Percentiles rank a stretch among this genome's conserved stretches.
Evolutionary conservation across 2,113 vertebrate species (phyloP).

Genomic region (Coptodon rendalli): DNA sequence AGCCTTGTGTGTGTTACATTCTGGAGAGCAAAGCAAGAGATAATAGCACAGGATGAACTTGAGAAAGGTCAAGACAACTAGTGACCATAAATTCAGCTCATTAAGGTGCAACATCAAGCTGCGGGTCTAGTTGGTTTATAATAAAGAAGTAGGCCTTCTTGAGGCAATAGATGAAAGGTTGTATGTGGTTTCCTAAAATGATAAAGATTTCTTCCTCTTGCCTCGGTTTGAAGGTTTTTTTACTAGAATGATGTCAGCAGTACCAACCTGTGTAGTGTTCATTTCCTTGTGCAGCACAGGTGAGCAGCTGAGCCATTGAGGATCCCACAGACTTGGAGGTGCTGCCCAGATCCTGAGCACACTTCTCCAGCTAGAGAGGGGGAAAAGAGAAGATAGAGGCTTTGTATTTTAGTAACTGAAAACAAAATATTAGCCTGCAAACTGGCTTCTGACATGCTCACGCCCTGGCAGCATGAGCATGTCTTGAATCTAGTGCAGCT

Average conservation of each 20-base stretch:
- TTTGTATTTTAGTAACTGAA: neutral
- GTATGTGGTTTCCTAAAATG: neutral
- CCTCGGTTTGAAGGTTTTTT: neutral
- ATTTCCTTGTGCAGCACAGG: conserved; percentile 95
- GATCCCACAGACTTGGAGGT: conserved; percentile 97
- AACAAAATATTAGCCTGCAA: neutral
- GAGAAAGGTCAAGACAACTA: neutral
- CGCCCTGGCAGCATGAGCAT: neutral
- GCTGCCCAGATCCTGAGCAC: conserved; percentile 94
- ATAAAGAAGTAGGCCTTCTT: neutral
- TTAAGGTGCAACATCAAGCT: neutral
- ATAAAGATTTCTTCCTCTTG: neutral
- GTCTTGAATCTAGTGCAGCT: neutral
- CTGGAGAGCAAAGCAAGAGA: neutral
- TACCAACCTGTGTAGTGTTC: conserved; percentile 94
- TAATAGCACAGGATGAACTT: neutral
- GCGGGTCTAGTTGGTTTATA: neutral
- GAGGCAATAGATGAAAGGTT: neutral
- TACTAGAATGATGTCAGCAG: neutral
- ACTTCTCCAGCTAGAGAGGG: conserved; percentile 85
- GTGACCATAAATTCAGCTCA: neutral
- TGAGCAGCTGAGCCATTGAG: conserved; percentile 96
- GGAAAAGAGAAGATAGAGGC: neutral
- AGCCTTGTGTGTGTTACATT: neutral
- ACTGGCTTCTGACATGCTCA: neutral